These are phyloP conservation scores for Graptemys geographica DNA, from an alignment of 2,797 vertebrate species.

Conservation along the genomic window DNA sequence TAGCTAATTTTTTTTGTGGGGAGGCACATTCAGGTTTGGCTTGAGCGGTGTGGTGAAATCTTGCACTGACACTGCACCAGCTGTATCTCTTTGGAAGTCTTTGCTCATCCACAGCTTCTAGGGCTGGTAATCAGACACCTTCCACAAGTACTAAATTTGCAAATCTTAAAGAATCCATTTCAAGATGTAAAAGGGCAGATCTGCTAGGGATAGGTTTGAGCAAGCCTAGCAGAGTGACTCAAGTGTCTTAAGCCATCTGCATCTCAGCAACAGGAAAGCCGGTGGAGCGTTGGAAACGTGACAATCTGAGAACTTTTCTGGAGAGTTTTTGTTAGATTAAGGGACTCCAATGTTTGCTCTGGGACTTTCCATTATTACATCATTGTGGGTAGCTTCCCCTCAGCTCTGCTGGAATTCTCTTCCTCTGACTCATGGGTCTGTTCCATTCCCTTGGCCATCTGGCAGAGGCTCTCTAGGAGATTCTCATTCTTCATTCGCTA, in stretches of 20 bases:
- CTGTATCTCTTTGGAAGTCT: not conserved
- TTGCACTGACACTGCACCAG: not conserved
- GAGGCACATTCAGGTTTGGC: not conserved
- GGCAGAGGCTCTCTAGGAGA: not conserved
- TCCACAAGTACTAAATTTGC: not conserved
- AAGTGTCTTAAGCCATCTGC: not conserved
- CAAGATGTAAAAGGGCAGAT: not conserved
- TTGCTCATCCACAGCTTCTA: not conserved
- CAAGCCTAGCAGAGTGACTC: not conserved
- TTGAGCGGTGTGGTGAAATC: not conserved
- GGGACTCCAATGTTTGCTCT: constrained; percentile 25
- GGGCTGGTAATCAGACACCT: not conserved
- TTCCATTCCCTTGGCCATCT: constrained; percentile 19
- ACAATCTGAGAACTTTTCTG: not conserved
- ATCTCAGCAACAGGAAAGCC: not conserved
- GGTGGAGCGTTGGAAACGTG: not conserved
- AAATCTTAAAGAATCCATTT: constrained; percentile 12
- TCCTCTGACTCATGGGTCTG: constrained; percentile 17
- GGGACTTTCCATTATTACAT: constrained; percentile 19
- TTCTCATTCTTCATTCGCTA: not conserved
- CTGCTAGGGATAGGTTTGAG: constrained; percentile 17
- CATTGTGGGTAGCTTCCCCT: not conserved
- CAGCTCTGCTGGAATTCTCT: constrained; percentile 29
- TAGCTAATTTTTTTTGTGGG: not conserved
- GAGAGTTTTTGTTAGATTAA: constrained; percentile 37